Base-by-base conservation (phyloP, 2,113 vertebrate species). In the Psettodes erumei region DNA sequence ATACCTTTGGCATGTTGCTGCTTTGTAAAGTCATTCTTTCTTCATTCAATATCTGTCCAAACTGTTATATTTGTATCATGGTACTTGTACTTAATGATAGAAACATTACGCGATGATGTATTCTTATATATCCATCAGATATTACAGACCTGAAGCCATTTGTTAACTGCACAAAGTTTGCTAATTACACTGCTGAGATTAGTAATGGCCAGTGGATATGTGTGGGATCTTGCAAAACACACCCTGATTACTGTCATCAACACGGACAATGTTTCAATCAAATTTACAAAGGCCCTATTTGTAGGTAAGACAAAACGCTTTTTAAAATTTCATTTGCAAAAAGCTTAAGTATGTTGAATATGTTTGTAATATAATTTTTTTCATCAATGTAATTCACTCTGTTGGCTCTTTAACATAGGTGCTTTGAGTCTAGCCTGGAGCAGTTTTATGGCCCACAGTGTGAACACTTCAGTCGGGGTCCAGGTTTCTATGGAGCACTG, bases 401-500 rank as follows among this genome's bases (percentile, higher is more conserved):
- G 18, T 1, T 67, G 38, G 35, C 21, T n/a, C 28, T 71, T 47
- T 4, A 18, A 27, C 32, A 2, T 51, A 95, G 94, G 6, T 94
- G 93, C 72, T 78, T 70, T 19, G 23, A 60, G 13, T 86, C 67
- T n/a, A 47, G 53, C 23, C 76, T 92, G 43, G 28, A 87, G 50
- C 76, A 89, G 64, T 94, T 76, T 81, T 35, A 83, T 11, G 94
- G 94, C 23, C 16, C 12, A 6, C 90, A 66, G 11, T 94, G 94
- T 77, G 83, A 94, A 4, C 42, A 85, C 5, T 92, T 66, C 65
- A 75, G 51, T 15, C 35, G 83, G 58, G 83, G 78, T 21, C 67
- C 85, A 32, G 93, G 85, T 53, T 94, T 94, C 83, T 94, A 94
- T 47, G 92, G 79, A 12, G 89, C 88, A 3, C 63, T 94, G 15